These are phyloP conservation scores for Carposina sasakii DNA, from an alignment of 1,140 invertebrate genomes.

Conservation along the genomic window DNA sequence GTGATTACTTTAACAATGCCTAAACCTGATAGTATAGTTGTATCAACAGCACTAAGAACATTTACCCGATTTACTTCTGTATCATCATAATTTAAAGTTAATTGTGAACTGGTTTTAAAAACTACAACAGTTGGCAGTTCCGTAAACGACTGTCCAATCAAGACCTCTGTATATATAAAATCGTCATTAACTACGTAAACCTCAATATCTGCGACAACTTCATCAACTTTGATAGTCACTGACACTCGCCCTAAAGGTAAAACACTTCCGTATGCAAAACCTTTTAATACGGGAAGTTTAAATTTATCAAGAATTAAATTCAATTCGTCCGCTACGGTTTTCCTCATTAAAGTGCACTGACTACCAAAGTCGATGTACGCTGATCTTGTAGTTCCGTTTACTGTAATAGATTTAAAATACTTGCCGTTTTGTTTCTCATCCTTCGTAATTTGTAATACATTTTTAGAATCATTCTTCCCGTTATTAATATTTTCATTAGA, in stretches of 20 bases:
- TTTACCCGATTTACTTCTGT: background rate
- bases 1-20: background rate
- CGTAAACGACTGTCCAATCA: constrained; percentile 12
- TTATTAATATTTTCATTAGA: background rate
- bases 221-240: constrained; percentile 2
- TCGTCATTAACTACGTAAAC: constrained; percentile 3
- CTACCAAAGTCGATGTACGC: constrained; percentile 15
- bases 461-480: background rate
- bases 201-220: constrained; percentile 3
- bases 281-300: constrained; percentile 7
- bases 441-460: background rate
- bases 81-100: constrained; percentile 8
- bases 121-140: constrained; percentile 7
- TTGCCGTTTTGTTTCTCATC: background rate
- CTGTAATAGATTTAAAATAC: constrained; percentile 2
- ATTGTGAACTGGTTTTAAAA: constrained; percentile 1
- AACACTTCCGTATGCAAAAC: constrained; percentile 6
- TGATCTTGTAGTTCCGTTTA: background rate
- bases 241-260: background rate
- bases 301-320: background rate
- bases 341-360: constrained; percentile 6
- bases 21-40: background rate
- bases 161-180: constrained; percentile 6
- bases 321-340: background rate
- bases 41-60: background rate